Evolutionary conservation across 2,113 vertebrate genomes (phyloP), one percentile per base, ranked within the genome.

Genomic region (Marmota monax): DNA sequence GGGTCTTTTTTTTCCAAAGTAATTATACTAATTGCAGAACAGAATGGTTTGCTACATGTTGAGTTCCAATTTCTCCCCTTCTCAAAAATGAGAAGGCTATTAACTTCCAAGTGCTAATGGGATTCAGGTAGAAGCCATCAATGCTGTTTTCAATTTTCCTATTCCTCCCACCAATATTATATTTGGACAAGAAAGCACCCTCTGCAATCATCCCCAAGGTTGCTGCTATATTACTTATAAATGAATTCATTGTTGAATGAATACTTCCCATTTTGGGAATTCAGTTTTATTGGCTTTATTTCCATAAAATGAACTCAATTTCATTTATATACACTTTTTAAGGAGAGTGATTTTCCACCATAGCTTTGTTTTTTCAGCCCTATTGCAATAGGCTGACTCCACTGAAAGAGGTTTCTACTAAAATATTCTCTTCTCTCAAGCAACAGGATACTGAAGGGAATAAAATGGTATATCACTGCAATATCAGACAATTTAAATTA

Each of bases 371-470:
- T 86, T 29, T 58, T 63, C 51, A 94, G 7, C 25, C 67, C 22
- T 74, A 63, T 69, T 58, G 8, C 23, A 67, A 67, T 51, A 45
- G 39, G 82, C 69, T 82, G 29, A 51, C 37, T 90, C 69, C 53
- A 67, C 18, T 74, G 85, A 91, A 94, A 74, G 13, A 82, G 18
- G 58, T 90, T 83, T 88, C 8, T 48, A 85, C 27, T 32, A 39
- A 83, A 87, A 93, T 56, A 90, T 3, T 92, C n/a, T 92, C 70
- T 78, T 70, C 7, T 96, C 48, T 95, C 53, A 91, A 95, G 48
- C 76, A 90, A 29, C 65, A 51, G 13, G 53, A 22, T 34, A 7
- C 37, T 27, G 37, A 88, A 92, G 7, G 32, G 42, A 51, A 9
- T 29, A 80, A 92, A 61, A 74, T 89, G 58, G 51, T 69, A 82